Base-by-base conservation (phyloP, 2,888 invertebrate genomes). In the Biston betularia region DNA sequence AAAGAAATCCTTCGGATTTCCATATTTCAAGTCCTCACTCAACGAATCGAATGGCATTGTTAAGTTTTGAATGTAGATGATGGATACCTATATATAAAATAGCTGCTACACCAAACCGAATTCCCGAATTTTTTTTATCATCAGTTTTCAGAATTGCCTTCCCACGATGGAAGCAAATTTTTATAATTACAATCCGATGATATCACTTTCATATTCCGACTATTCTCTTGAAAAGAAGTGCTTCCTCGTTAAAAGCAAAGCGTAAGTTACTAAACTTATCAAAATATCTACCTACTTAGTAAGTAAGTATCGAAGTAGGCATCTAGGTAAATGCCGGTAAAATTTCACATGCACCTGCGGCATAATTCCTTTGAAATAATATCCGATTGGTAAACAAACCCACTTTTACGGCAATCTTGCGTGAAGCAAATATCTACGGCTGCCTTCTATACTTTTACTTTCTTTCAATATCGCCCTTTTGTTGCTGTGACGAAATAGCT, bases 341-440 rank as follows among this genome's bases (percentile, higher is more conserved):
- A 49, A 48, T 49, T 49, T 33, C 40, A 40, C 38, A 40, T 44
- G 33, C 49, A 49, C 58, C 38, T 24, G 65, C 65, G 65, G 60
- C 44, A 15, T 38, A 42, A 58, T 49, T 34, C 50, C 62, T 66
- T 66, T 66, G 66, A 62, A 62, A 62, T 54, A 57, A 62, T 62
- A 62, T 53, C 45, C 44, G 57, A 55, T 53, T 40, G 46, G 69
- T 53, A 53, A 72, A 63, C 58, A 68, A 68, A 68, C 57, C 61
- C 35, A 63, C 63, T 65, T 69, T 68, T 71, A 65, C 60, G 57
- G 7, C 65, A 65, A 58, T 71, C 71, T 70, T 73, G 73, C 70
- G 70, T 71, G 63, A 68, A 71, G 61, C 14, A 65, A 40, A 69
- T 55, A 24, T 24, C 24, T 24, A 71, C 63, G 38, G 59, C 64